Conservation (phyloP, 1,140 invertebrate genomes). For the Bombus soroeensis region DNA sequence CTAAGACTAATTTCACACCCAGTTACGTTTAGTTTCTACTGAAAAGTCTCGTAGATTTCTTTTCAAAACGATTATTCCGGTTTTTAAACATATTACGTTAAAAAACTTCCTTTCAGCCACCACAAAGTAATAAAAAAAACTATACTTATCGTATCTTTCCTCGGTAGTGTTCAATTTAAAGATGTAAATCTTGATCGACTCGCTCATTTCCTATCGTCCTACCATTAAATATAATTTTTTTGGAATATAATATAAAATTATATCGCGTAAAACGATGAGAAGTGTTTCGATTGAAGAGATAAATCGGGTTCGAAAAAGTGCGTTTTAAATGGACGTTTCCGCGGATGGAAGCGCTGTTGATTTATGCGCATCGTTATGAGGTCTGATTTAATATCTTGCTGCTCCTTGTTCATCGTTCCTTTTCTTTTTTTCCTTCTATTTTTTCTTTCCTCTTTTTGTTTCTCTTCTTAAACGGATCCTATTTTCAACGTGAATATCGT, state of each 20-base stretch:
- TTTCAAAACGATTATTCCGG: not conserved
- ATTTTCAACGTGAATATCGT: constrained; percentile 24
- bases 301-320: constrained; percentile 7
- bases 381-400: constrained; percentile 25
- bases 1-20: too few relatives aligned
- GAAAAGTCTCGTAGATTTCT: not conserved
- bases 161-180: not conserved
- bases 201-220: not conserved
- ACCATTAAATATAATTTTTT: not conserved
- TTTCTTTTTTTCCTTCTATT: not conserved
- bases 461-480: not conserved
- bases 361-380: constrained; percentile 23
- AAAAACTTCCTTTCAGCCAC: too few relatives aligned
- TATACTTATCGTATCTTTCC: not conserved
- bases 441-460: not conserved
- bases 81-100: not conserved
- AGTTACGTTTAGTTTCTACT: too few relatives aligned
- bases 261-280: not conserved
- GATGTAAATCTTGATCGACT: not conserved
- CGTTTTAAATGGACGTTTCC: constrained; percentile 31
- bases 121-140: too few relatives aligned
- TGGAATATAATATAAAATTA: too few relatives aligned
- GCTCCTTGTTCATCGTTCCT: not conserved
- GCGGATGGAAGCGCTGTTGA: not conserved
- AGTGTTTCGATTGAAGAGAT: not conserved